phyloP scores from a whole-genome alignment of 2,113 vertebrate species.

The Probosciger aterrimus region DNA sequence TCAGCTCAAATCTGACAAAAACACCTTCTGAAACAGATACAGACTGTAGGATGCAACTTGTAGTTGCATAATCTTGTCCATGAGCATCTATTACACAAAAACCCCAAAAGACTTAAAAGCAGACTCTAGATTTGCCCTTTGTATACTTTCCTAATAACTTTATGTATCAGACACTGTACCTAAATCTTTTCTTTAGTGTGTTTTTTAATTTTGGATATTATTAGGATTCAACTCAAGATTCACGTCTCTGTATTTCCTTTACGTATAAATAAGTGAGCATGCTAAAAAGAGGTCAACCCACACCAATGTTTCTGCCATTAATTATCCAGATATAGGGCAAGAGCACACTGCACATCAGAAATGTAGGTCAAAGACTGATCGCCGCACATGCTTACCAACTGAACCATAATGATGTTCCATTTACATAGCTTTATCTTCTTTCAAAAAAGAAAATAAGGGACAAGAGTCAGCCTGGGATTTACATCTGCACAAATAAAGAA shows the following conservation, averaged over 20 bases:
- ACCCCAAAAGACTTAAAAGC: background rate
- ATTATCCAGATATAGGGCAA: slow-evolving; percentile 3
- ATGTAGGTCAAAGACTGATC: slow-evolving; percentile 49
- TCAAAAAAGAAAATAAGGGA: background rate
- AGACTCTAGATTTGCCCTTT: background rate
- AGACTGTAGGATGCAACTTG: background rate
- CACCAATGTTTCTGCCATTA: background rate
- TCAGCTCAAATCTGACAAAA: background rate
- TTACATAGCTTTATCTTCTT: slow-evolving; percentile 4
- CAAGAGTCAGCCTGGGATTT: background rate
- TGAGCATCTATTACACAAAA: background rate
- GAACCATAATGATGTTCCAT: background rate
- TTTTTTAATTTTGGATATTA: background rate
- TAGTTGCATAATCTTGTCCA: background rate
- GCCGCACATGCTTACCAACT: background rate
- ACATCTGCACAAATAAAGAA: background rate
- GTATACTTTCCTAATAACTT: background rate
- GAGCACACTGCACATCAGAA: background rate
- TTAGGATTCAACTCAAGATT: background rate
- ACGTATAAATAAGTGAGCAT: background rate
- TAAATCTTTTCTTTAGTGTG: background rate
- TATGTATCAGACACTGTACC: background rate
- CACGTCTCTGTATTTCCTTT: background rate
- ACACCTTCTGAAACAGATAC: background rate
- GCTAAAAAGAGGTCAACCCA: background rate